Conservation (phyloP, 2,113 vertebrate species). For the Hippocampus zosterae region DNA sequence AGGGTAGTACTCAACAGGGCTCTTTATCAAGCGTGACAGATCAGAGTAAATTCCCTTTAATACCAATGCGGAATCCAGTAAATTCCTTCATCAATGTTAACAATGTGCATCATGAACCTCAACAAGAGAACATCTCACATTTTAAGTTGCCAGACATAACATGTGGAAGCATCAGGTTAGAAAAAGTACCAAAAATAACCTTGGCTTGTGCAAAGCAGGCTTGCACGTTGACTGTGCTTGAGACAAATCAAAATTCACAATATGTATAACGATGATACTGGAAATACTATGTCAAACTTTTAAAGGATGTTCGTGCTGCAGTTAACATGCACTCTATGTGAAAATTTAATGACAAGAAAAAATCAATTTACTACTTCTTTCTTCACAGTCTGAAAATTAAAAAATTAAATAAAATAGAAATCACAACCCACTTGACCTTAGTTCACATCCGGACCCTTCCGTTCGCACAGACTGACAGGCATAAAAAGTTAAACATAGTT, state of each 20-base stretch:
- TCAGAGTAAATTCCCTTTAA: slow-evolving; percentile 25
- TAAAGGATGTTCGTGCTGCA: slow-evolving; percentile 58
- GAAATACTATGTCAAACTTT: slow-evolving; percentile 1
- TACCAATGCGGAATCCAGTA: not conserved
- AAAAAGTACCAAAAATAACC: not conserved
- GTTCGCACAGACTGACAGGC: slow-evolving; percentile 3
- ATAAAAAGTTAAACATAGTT: slow-evolving; percentile 2
- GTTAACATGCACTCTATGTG: slow-evolving; percentile 36
- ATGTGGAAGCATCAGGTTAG: not conserved
- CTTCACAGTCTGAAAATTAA: not conserved
- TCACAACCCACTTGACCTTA: not conserved
- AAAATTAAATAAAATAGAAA: not conserved
- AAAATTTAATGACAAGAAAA: not conserved
- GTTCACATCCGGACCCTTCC: not conserved
- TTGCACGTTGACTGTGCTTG: not conserved
- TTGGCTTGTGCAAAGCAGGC: not conserved
- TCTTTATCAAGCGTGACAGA: no score
- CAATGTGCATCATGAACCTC: not conserved
- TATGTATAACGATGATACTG: not conserved
- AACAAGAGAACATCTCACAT: not conserved
- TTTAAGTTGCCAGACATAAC: not conserved
- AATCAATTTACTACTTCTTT: not conserved
- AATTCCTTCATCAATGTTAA: not conserved
- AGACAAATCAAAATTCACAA: not conserved
- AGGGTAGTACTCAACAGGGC: no score